Evolutionary conservation across 2,113 vertebrate species (phyloP), one percentile per base, ranked within the genome.

Genomic region (western clawed frog (Xenopus tropicalis)): DNA sequence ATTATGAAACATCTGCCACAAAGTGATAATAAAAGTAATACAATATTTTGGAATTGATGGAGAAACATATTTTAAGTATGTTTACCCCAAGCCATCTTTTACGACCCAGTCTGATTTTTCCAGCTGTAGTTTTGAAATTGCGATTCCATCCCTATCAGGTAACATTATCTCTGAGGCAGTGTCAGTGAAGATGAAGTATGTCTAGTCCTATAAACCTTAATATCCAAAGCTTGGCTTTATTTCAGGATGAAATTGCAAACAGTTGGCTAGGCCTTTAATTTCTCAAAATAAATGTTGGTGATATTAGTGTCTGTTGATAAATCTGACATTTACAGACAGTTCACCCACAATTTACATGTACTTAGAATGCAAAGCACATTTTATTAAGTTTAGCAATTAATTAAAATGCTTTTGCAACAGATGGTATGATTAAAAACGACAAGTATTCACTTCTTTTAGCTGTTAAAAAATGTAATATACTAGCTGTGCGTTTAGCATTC

Each of bases 181-280:
- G 64, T 74, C 72, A 74, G 66, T 74, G 59, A 66, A 74, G 64
- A 74, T 67, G 21, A 67, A 74, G 62, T 73, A 51, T 67, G 58
- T 61, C 64, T 67, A 43, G 61, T 74, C 42, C 57, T 59, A 56
- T 22, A 74, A 67, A 66, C 72, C 64, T 67, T 51, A 19, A 66
- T 74, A 65, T 74, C 59, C 59, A 61, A 48, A 59, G 25, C 64
- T 73, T 67, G 54, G 72, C 64, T 61, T 74, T 74, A 61, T 67
- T 67, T 67, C 72, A 67, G 54, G 66, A 66, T 64, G 42, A 58
- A 73, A 74, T 67, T 74, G 42, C 64, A 21, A 74, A 67, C 64
- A 74, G 63, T 74, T 74, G 72, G 72, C 59, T 57, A 74, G 56
- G 61, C 66, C 54, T 74, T 67, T 43, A 74, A 67, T 74, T 67